Base-by-base conservation (phyloP, 2,113 vertebrate species). In the Ailurus styani region DNA sequence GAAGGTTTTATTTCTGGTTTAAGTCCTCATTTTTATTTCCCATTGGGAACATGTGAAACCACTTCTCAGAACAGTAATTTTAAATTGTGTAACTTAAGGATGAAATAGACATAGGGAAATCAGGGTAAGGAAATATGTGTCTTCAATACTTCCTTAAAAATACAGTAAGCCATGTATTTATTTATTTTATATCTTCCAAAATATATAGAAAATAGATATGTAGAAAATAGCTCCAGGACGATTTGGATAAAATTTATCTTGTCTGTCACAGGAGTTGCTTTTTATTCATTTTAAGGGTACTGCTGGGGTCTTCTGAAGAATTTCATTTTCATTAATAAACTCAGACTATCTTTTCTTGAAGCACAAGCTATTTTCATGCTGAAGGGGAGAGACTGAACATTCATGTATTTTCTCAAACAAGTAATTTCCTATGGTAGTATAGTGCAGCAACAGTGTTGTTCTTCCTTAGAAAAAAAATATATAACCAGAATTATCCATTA, bases 81-180 rank as follows among this genome's bases (percentile, higher is more conserved):
- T 97, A 98, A 87, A 95, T 47, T 31, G 55, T 98, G 31, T n/a
- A 97, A 96, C 45, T 86, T n/a, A 96, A 97, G 96, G 86, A 95
- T 95, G 57, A 47, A 85, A 95, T 82, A 85, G 72, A 89, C 60
- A 52, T n/a, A 45, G 64, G 29, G 86, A 82, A 79, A 84, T 50
- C 27, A 60, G 50, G 89, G 79, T 72, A 2, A 84, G 86, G 55
- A 78, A 37, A 79, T 3, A 85, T 57, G 3, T 95, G 68, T 62
- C 45, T 73, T 78, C 6, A 87, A 55, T 75, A 96, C 29, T 29
- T 96, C 54, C 96, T 95, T 47, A 83, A 55, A 91, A 96, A 79
- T 82, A 92, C 29, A 83, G 5, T 34, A 79, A 50, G 34, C 54
- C 68, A 78, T 83, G 47, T 37, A 79, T 79, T 79, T 94, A 93